phyloP scores from a whole-genome alignment of 2,888 invertebrate genomes.

The Chaetoderma sp. region DNA sequence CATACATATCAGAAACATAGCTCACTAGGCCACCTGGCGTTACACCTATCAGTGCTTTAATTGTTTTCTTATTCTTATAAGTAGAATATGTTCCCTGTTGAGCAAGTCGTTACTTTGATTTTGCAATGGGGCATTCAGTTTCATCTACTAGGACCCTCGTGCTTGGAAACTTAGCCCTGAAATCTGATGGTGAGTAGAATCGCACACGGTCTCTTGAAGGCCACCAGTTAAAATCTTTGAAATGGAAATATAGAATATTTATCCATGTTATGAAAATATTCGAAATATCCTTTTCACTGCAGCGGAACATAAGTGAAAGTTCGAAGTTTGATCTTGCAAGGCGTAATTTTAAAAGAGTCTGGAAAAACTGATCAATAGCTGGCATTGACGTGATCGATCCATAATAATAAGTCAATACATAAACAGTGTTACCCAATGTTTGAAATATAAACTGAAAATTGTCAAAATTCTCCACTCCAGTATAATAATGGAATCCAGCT shows the following conservation, averaged over 20 bases:
- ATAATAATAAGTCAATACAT: conserved; percentile 5
- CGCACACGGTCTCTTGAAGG: conserved; percentile 11
- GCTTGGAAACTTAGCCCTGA: conserved; percentile 19
- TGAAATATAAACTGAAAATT: conserved; percentile 1
- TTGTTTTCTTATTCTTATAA: conserved; percentile 31
- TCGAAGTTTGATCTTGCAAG: conserved; percentile 8
- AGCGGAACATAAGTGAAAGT: conserved; percentile 11
- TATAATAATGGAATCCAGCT: conserved; percentile 4
- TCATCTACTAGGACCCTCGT: conserved; percentile 28
- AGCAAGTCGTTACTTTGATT: conserved; percentile 10
- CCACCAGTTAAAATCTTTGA: conserved; percentile 17
- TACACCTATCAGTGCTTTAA: conserved; percentile 20
- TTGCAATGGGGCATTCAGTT: conserved; percentile 25
- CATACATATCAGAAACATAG: conserved; percentile 20
- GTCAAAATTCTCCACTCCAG: not conserved
- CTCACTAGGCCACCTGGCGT: conserved; percentile 24
- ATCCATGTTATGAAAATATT: conserved; percentile 21
- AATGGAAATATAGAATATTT: conserved; percentile 16
- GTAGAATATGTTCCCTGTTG: conserved; percentile 31
- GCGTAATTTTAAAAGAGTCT: conserved; percentile 15
- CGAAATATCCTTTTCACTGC: conserved; percentile 5
- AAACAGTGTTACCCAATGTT: not conserved
- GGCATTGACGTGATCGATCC: not conserved
- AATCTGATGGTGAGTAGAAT: conserved; percentile 16
- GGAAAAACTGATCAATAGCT: conserved; percentile 13